Evolutionary conservation across 1,140 invertebrate genomes (phyloP).

Genomic region (Hesperophylax magnus): DNA sequence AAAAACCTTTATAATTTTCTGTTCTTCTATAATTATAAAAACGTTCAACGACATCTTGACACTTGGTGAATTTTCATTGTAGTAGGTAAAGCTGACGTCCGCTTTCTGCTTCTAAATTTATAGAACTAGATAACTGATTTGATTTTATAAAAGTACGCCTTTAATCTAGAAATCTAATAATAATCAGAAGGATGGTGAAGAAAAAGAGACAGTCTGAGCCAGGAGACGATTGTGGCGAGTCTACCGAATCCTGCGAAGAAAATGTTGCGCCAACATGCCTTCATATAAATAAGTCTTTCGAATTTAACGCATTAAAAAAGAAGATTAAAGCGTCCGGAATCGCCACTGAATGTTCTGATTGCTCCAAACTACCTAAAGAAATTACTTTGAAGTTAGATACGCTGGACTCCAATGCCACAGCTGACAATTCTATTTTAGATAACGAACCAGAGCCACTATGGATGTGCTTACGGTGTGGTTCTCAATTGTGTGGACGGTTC

Average conservation of each 20-base stretch:
- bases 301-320: conserved; percentile 76
- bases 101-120: conserved; percentile 1
- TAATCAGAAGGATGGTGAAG: conserved; percentile 68
- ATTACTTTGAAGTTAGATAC: conserved; percentile 45
- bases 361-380: conserved; percentile 67
- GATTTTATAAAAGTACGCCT: too few species aligned
- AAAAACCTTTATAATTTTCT: not conserved
- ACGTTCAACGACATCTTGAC: conserved; percentile 39
- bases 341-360: conserved; percentile 74
- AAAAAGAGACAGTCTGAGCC: conserved; percentile 78
- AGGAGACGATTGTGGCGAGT: conserved; percentile 71
- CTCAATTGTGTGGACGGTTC: conserved; percentile 82
- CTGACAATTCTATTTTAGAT: conserved; percentile 64
- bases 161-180: not conserved
- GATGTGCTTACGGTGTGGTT: conserved; percentile 82
- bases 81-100: conserved; percentile 22
- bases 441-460: conserved; percentile 77
- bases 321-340: conserved; percentile 72
- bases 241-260: conserved; percentile 77
- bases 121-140: too few species aligned
- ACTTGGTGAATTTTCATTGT: conserved; percentile 37
- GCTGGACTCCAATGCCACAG: conserved; percentile 56
- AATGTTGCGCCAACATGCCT: conserved; percentile 72
- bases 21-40: not conserved
- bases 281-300: conserved; percentile 80